A percentile compares a stretch with the other conserved stretches of the same genome.
phyloP scores from a whole-genome alignment of 1,140 invertebrate genomes.

The Helicoverpa armigera region DNA sequence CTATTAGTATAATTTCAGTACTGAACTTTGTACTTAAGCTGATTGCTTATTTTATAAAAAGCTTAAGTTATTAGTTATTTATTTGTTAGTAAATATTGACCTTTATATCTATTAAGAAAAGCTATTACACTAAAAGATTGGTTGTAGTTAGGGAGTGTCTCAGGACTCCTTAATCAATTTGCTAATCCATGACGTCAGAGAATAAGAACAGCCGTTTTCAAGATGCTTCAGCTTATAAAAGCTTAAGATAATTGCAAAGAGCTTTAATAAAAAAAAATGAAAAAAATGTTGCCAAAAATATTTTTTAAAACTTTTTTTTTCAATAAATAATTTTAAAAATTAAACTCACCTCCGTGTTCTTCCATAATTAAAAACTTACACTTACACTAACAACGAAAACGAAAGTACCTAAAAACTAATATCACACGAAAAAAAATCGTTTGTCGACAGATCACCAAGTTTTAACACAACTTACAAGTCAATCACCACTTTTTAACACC shows the following conservation, averaged over 20 bases:
- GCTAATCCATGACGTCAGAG: conserved; percentile 19
- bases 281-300: not conserved
- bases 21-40: not conserved
- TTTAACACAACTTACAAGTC: not conserved
- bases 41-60: not conserved
- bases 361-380: conserved; percentile 59
- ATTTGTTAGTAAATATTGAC: not conserved
- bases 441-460: conserved; percentile 26
- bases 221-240: not conserved
- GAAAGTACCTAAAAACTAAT: conserved; percentile 62
- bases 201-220: not conserved
- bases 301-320: too few relatives aligned
- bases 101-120: conserved; percentile 15
- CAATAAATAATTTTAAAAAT: not conserved
- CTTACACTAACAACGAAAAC: conserved; percentile 36
- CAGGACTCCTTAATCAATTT: conserved; percentile 33
- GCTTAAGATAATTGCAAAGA: not conserved
- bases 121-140: conserved; percentile 28
- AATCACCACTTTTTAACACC: conserved; percentile 12
- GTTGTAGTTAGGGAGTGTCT: conserved; percentile 4
- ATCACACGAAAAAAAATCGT: conserved; percentile 66
- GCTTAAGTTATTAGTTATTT: not conserved
- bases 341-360: conserved; percentile 58
- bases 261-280: not conserved
- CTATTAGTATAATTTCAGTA: too few relatives aligned